Evolutionary conservation across 1,140 invertebrate species (phyloP).

Genomic region (Archegozetes longisetosus): DNA sequence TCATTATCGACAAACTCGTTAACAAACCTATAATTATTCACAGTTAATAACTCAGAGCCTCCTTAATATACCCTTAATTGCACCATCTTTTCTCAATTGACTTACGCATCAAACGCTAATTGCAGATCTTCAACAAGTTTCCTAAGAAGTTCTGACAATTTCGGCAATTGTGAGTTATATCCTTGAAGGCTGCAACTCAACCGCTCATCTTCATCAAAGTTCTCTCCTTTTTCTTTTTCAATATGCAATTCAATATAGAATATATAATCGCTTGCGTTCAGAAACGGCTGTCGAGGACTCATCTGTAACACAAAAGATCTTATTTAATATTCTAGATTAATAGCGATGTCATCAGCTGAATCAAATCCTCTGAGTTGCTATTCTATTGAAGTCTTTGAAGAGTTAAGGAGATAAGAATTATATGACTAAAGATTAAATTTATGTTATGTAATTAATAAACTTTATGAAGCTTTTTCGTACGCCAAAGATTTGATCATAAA

Average conservation of each 20-base stretch:
- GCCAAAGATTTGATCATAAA: too few relatives aligned
- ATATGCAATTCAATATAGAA: slow-evolving; percentile 19
- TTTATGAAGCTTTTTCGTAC: too few relatives aligned
- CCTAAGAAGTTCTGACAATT: slow-evolving; percentile 15
- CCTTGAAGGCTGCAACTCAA: background rate
- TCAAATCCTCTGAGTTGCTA: too few relatives aligned
- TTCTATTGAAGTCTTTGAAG: too few relatives aligned
- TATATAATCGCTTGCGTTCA: slow-evolving; percentile 17
- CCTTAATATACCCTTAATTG: background rate
- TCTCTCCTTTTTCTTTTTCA: slow-evolving; percentile 15
- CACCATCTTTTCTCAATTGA: background rate
- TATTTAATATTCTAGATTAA: too few relatives aligned
- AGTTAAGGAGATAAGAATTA: too few relatives aligned
- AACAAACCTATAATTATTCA: slow-evolving; percentile 16
- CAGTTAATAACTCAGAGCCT: background rate
- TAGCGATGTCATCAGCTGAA: too few relatives aligned
- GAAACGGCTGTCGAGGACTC: slow-evolving; percentile 14
- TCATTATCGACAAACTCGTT: slow-evolving; percentile 19
- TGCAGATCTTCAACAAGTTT: slow-evolving; percentile 19
- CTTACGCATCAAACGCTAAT: slow-evolving; percentile 13
- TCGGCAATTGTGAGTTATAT: slow-evolving; percentile 13
- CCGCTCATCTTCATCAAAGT: background rate
- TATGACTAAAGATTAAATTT: too few relatives aligned
- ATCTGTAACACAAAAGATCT: too few relatives aligned
- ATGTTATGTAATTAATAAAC: too few relatives aligned